These are phyloP conservation scores for Saccopteryx bilineata DNA, from an alignment of 2,113 vertebrate species.

Conservation along the genomic window DNA sequence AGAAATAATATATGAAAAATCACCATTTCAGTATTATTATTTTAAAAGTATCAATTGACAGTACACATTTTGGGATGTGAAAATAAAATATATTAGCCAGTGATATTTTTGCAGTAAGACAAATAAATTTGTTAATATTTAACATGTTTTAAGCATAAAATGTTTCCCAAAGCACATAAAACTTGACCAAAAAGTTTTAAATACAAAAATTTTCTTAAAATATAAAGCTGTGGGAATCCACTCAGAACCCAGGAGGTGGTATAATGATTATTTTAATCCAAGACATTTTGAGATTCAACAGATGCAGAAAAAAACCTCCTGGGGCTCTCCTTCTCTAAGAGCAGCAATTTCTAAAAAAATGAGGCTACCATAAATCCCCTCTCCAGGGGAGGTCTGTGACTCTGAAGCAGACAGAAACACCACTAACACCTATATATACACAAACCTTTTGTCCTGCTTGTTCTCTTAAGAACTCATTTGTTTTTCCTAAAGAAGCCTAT, in stretches of 20 bases:
- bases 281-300: conserved; percentile 28
- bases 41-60: neutral
- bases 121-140: conserved; percentile 41
- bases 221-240: neutral
- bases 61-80: conserved; percentile 37
- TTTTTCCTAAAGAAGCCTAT: conserved; percentile 20
- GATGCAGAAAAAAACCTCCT: neutral
- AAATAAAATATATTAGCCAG: conserved; percentile 38
- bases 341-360: neutral
- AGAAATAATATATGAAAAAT: conserved; percentile 50
- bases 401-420: neutral
- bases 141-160: conserved; percentile 42
- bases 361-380: neutral
- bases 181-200: conserved; percentile 8
- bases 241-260: neutral
- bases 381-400: neutral
- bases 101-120: neutral
- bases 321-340: neutral
- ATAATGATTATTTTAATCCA: conserved; percentile 13
- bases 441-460: neutral
- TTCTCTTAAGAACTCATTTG: neutral
- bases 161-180: neutral
- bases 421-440: neutral
- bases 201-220: conserved; percentile 53
- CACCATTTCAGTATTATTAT: neutral